A percentile compares a stretch with the other conserved stretches of the same genome.
phyloP scores from a whole-genome alignment of 2,113 vertebrate genomes.

The Clinocottus analis region DNA sequence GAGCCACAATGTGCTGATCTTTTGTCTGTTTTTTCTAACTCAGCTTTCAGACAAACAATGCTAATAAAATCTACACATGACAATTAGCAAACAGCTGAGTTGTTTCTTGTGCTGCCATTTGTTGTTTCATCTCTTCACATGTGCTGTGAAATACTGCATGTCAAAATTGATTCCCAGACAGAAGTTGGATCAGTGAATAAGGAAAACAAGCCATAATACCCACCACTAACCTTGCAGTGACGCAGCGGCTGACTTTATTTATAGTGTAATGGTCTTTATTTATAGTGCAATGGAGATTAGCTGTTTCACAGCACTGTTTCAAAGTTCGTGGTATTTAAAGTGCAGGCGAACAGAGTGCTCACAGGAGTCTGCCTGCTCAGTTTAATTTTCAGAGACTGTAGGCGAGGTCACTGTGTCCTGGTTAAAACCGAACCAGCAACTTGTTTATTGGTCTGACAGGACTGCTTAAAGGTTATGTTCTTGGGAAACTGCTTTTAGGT shows the following conservation, averaged over 20 bases:
- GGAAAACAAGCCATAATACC: neutral
- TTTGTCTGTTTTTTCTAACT: neutral
- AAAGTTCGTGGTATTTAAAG: slow-evolving; percentile 52
- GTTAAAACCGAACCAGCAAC: slow-evolving; percentile 45
- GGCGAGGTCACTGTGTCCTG: slow-evolving; percentile 41
- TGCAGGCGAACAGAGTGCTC: slow-evolving; percentile 2
- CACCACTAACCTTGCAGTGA: slow-evolving; percentile 55
- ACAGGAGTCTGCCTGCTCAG: slow-evolving; percentile 42
- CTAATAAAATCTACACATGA: neutral
- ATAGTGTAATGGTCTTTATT: slow-evolving; percentile 53
- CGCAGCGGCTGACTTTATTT: slow-evolving; percentile 50
- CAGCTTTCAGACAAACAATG: neutral
- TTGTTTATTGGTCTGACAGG: slow-evolving; percentile 74
- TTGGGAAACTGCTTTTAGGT: slow-evolving; percentile 59
- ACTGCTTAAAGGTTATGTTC: slow-evolving; percentile 59
- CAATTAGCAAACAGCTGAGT: neutral
- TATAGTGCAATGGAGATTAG: slow-evolving; percentile 62
- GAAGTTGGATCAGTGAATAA: neutral
- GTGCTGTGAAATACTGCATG: neutral
- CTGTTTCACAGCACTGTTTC: slow-evolving; percentile 41
- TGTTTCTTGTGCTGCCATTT: neutral
- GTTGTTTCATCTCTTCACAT: neutral
- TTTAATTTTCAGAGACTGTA: slow-evolving; percentile 60
- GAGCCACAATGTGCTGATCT: neutral
- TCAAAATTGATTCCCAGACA: neutral